Base-by-base conservation (phyloP, 2,888 invertebrate genomes). In the Embidobia sp. region DNA sequence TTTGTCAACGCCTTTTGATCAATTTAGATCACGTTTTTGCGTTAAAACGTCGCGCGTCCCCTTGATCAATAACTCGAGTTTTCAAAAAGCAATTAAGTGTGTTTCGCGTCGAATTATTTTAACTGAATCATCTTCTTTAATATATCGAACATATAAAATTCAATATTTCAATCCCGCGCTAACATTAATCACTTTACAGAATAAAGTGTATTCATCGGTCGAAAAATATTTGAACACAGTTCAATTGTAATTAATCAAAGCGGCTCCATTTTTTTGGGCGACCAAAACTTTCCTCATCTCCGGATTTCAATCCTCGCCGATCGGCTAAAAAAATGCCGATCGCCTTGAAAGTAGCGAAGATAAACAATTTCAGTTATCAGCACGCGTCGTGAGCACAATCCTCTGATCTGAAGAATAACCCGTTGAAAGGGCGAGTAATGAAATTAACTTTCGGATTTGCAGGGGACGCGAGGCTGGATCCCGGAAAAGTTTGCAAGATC, bases 401-500 rank as follows among this genome's bases (percentile, higher is more conserved):
- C n/a, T n/a, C n/a, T n/a, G n/a, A n/a, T n/a, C n/a, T n/a, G n/a
- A n/a, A n/a, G 10, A 42, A 29, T 37, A 11, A 11, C 6, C n/a
- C 44, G 37, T 31, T 22, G 31, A 33, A 33, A 42, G 19, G 16
- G 15, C 42, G 8, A 48, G 31, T 33, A 46, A 55, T 46, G 33
- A 46, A 66, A 64, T 37, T 64, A 31, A n/a, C 42, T 55, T 16
- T 55, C 22, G 13, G 35, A 16, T 26, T 33, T 37, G 37, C n/a
- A 8, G 26, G 33, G 10, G 51, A 63, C 40, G 40, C 51, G 48
- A 18, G 46, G 57, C 19, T 40, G 67, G 29, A 31, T 51, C 31
- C 29, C 11, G 33, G 46, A 66, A 27, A 26, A 55, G 31, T 66
- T 29, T 51, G 27, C 63, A 75, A 75, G 69, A 44, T 75, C 53